These are phyloP conservation scores for Pinctada fucata DNA, from an alignment of 2,888 invertebrate species.

Conservation along the genomic window DNA sequence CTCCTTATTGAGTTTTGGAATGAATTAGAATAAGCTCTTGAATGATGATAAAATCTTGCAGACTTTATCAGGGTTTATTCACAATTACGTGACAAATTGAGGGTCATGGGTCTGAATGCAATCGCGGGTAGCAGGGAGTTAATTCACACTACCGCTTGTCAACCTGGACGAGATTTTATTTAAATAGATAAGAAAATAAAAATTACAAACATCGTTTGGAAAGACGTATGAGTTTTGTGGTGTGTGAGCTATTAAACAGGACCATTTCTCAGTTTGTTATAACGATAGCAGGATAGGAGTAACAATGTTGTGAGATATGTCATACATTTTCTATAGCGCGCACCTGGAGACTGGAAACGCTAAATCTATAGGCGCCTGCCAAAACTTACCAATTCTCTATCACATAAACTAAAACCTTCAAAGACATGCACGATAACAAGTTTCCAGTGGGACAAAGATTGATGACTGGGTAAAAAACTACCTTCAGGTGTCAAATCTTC, in stretches of 20 bases:
- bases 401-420: conserved; percentile 10
- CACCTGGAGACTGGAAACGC: conserved; percentile 11
- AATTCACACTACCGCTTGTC: conserved; percentile 20
- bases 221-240: conserved; percentile 8
- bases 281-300: not conserved
- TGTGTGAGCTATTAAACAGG: not conserved
- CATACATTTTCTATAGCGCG: not conserved
- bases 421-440: conserved; percentile 2
- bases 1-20: too few relatives aligned
- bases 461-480: not conserved
- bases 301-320: conserved; percentile 7
- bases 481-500: not conserved
- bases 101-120: conserved; percentile 44
- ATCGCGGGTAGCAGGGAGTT: not conserved
- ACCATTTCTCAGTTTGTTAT: not conserved
- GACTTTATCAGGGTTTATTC: conserved; percentile 58
- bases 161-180: not conserved
- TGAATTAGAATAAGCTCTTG: not conserved
- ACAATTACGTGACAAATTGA: conserved; percentile 65
- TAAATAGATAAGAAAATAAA: conserved; percentile 13
- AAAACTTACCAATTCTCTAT: conserved; percentile 7
- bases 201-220: conserved; percentile 2
- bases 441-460: not conserved
- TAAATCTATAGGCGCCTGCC: not conserved
- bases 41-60: conserved; percentile 49